These are phyloP conservation scores for Exephanes ischioxanthus DNA, from an alignment of 2,888 invertebrate genomes.

Conservation along the genomic window DNA sequence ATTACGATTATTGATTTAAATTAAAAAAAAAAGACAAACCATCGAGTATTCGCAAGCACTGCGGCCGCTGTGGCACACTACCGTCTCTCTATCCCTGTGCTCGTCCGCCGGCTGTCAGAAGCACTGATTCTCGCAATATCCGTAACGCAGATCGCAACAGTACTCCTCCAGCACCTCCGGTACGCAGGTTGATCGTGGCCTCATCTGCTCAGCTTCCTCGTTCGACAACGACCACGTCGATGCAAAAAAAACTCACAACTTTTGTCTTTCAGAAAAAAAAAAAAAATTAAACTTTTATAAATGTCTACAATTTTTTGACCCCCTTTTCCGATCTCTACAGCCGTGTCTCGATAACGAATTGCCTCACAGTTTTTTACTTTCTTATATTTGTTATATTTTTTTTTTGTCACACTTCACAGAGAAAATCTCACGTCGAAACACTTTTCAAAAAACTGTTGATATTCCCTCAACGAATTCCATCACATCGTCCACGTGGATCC, in stretches of 20 bases:
- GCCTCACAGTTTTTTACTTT: constrained; percentile 5
- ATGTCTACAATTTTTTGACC: not conserved
- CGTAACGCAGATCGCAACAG: constrained; percentile 78
- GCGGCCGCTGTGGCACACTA: constrained; percentile 84
- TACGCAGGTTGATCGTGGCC: constrained; percentile 81
- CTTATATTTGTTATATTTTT: not conserved
- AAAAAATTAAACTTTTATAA: not conserved
- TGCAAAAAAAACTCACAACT: constrained; percentile 44
- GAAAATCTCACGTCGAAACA: constrained; percentile 62
- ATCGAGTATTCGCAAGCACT: constrained; percentile 84
- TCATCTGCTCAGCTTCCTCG: constrained; percentile 79
- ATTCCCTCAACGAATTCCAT: constrained; percentile 61
- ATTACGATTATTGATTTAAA: not conserved
- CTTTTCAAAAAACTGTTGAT: constrained; percentile 56
- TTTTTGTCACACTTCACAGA: constrained; percentile 59
- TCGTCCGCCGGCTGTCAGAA: constrained; percentile 82
- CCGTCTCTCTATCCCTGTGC: constrained; percentile 81
- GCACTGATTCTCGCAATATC: constrained; percentile 79
- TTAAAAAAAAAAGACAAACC: constrained; percentile 77
- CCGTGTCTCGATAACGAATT: constrained; percentile 31
- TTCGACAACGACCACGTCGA: constrained; percentile 48
- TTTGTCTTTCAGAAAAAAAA: constrained; percentile 21
- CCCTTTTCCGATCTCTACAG: constrained; percentile 12
- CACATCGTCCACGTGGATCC: constrained; percentile 44
- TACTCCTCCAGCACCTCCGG: constrained; percentile 81